Base-by-base conservation (phyloP, 2,888 invertebrate species). In the Eupithecia insigniata region DNA sequence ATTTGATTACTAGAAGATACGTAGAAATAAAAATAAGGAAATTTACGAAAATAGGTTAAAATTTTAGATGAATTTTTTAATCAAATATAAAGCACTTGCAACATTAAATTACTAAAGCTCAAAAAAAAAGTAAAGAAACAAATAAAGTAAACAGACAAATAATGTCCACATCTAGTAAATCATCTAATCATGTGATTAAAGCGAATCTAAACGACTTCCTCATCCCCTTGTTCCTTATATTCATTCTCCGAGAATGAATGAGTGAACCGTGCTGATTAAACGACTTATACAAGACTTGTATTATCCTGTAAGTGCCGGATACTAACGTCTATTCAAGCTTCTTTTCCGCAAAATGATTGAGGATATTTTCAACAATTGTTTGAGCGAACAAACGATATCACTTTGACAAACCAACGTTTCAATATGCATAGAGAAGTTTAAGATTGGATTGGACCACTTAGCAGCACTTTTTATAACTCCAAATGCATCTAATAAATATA, bases 261-360 rank as follows among this genome's bases (percentile, higher is more conserved):
- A 86, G 83, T 82, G 80, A 82, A 78, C 77, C 81, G 79, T 76
- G 72, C 81, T 86, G 85, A 88, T 86, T 87, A 86, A 87, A 81
- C 81, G 87, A 85, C 85, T 84, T 83, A 88, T 87, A 88, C 87
- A 89, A 85, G 83, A 83, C 85, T 82, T 83, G 85, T 86, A 87
- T 88, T 88, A 88, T 84, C 84, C 83, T 81, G 81, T 87, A 87
- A 89, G 88, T 85, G 85, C 81, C 84, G 85, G 28, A 89, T 87
- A 85, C 84, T 82, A 51, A n/a, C 46, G n/a, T n/a, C 85, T 86
- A 87, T 87, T 84, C 82, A 83, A 81, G 32, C 16, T 60, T 3
- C 18, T 32, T 8, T n/a, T n/a, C 61, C n/a, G 34, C 61, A 61
- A 62, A 62, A 28, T 32, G 51, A 61, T 32, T 10, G n/a, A 32